A percentile compares a stretch with the other conserved stretches of the same genome.
Conservation (phyloP, 2,113 vertebrate species). For the Campylomormyrus tamandua region DNA sequence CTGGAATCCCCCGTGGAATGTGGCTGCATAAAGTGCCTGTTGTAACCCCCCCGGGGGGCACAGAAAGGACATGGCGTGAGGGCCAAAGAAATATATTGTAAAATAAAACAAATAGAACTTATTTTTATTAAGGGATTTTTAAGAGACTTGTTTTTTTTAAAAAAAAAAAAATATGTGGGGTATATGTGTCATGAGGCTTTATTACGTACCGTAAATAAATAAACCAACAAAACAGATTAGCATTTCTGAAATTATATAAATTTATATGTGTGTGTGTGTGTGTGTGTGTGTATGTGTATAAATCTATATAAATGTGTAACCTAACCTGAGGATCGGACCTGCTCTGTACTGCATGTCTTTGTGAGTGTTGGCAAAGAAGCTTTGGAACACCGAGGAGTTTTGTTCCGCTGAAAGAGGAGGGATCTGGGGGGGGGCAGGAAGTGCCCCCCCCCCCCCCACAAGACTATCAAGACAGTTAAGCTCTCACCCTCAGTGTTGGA, state of each 20-base stretch:
- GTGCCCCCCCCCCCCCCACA: slow-evolving; percentile 17
- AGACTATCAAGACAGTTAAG: slow-evolving; percentile 35
- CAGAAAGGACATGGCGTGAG: slow-evolving; percentile 57
- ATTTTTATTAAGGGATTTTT: slow-evolving; percentile 99
- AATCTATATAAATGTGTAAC: slow-evolving; percentile 68
- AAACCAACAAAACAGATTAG: slow-evolving; percentile 63
- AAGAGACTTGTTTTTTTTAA: slow-evolving; percentile 58
- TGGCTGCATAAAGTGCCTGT: slow-evolving; percentile 77
- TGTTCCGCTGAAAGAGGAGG: slow-evolving; percentile 12
- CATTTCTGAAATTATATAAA: slow-evolving; percentile 69
- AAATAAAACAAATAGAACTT: slow-evolving; percentile 99
- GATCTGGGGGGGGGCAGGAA: slow-evolving; percentile 5
- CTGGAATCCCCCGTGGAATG: slow-evolving; percentile 85
- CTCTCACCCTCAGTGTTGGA: slow-evolving; percentile 26
- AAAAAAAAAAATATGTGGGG: slow-evolving; percentile 50
- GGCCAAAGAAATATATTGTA: slow-evolving; percentile 97
- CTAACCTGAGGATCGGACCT: slow-evolving; percentile 60
- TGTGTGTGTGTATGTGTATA: slow-evolving; percentile 43
- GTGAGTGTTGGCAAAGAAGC: slow-evolving; percentile 40
- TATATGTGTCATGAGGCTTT: slow-evolving; percentile 86
- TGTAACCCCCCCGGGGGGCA: slow-evolving; percentile 49
- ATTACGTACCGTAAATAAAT: slow-evolving; percentile 76
- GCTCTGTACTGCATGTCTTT: slow-evolving; percentile 59
- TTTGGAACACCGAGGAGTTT: slow-evolving; percentile 34
- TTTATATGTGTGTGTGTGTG: slow-evolving; percentile 44